These are phyloP conservation scores for Phyto melanocephala DNA, from an alignment of 2,888 invertebrate species.

Conservation along the genomic window DNA sequence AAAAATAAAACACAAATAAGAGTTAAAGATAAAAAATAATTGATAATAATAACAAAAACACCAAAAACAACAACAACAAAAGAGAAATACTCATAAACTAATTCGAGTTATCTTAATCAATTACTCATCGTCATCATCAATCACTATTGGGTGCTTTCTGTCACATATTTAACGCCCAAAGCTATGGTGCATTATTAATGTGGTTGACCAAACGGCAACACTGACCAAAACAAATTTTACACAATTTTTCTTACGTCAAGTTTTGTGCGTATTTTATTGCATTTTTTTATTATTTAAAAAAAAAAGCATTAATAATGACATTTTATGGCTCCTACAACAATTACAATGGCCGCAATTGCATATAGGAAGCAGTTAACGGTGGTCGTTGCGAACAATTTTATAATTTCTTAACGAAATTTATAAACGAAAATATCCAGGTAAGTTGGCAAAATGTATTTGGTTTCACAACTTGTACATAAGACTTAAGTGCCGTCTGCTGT, in stretches of 20 bases:
- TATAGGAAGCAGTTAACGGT: constrained; percentile 38
- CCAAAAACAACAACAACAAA: not conserved
- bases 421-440: constrained; percentile 46
- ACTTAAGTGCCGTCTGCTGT: too few relatives aligned
- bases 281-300: not conserved
- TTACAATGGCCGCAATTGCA: constrained; percentile 39
- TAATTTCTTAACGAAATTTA: constrained; percentile 50
- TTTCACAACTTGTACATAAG: too few relatives aligned
- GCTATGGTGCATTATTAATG: constrained; percentile 25
- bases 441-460: not conserved
- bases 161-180: constrained; percentile 18
- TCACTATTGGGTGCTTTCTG: not conserved
- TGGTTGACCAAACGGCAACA: not conserved
- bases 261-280: not conserved
- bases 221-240: not conserved
- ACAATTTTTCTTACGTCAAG: not conserved
- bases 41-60: not conserved
- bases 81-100: not conserved
- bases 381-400: not conserved
- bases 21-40: not conserved
- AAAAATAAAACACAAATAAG: not conserved
- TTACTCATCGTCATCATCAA: not conserved
- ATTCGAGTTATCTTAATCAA: not conserved
- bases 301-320: not conserved
- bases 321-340: constrained; percentile 46